Conservation (phyloP, 1,140 invertebrate species). For the Drosophila ironensis region DNA sequence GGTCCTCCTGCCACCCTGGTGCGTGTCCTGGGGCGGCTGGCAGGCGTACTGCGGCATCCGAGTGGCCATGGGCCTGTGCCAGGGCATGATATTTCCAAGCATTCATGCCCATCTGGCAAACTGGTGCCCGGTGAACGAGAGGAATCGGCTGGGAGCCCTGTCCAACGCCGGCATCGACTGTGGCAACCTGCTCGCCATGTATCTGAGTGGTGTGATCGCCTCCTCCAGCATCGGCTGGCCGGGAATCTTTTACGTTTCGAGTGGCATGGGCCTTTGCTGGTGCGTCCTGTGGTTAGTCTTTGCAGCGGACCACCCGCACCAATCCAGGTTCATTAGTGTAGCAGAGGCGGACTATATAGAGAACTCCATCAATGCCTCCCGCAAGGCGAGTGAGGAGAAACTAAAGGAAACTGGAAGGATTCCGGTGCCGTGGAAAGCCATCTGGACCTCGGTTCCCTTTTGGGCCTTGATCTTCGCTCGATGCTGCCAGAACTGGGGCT, state of each 20-base stretch:
- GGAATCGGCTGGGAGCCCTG: constrained; percentile 84
- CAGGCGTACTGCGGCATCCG: constrained; percentile 85
- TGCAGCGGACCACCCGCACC: constrained; percentile 86
- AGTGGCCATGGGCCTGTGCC: constrained; percentile 88
- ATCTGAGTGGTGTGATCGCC: constrained; percentile 86
- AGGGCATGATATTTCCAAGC: constrained; percentile 91
- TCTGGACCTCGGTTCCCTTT: constrained; percentile 90
- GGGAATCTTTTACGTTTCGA: constrained; percentile 90
- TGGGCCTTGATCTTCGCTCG: constrained; percentile 92
- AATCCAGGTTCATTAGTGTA: constrained; percentile 84
- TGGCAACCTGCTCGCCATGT: constrained; percentile 88
- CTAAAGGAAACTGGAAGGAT: constrained; percentile 23
- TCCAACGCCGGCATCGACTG: constrained; percentile 87
- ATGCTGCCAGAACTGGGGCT: constrained; percentile 95
- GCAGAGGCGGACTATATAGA: constrained; percentile 87
- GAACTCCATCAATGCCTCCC: constrained; percentile 47
- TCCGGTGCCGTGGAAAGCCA: constrained; percentile 88
- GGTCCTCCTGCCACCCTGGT: constrained; percentile 82
- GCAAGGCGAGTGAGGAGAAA: constrained; percentile 22
- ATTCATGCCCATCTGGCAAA: constrained; percentile 90
- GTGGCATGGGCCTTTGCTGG: constrained; percentile 85
- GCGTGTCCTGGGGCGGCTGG: constrained; percentile 83
- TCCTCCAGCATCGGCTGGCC: constrained; percentile 88
- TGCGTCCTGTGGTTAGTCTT: constrained; percentile 85
- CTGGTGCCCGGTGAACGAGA: constrained; percentile 87